Evolutionary conservation across 2,888 invertebrate genomes (phyloP).

Genomic region (Dryobotodes eremita): DNA sequence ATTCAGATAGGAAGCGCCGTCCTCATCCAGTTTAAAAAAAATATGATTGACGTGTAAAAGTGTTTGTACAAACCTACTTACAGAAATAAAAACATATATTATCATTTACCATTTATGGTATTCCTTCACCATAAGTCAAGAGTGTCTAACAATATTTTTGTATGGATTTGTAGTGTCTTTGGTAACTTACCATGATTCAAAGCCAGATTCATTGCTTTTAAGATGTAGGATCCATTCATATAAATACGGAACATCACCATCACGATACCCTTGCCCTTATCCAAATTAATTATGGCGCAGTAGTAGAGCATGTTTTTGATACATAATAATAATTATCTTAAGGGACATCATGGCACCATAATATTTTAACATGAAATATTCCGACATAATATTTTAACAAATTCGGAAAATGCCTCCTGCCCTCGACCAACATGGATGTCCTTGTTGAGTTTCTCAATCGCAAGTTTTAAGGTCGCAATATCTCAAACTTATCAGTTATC

Average conservation of each 20-base stretch:
- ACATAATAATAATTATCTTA: neutral
- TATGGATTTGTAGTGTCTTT: neutral
- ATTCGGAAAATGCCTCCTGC: too few relatives aligned
- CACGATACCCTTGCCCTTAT: neutral
- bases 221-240: too few relatives aligned
- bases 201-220: too few relatives aligned
- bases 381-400: neutral
- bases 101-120: neutral
- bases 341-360: neutral
- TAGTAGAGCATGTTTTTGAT: neutral
- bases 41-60: too few relatives aligned
- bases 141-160: too few relatives aligned
- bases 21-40: too few relatives aligned
- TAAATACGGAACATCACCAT: neutral
- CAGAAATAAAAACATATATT: too few relatives aligned
- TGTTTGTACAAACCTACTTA: too few relatives aligned
- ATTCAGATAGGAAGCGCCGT: too few relatives aligned
- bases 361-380: neutral
- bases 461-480: constrained; percentile 4
- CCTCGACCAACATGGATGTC: too few relatives aligned
- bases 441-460: too few relatives aligned
- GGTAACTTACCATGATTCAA: neutral
- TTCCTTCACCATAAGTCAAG: neutral
- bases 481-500: constrained; percentile 44
- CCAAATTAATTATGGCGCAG: neutral